Conservation (phyloP, 2,797 vertebrate species). For the Trachurus trachurus region DNA sequence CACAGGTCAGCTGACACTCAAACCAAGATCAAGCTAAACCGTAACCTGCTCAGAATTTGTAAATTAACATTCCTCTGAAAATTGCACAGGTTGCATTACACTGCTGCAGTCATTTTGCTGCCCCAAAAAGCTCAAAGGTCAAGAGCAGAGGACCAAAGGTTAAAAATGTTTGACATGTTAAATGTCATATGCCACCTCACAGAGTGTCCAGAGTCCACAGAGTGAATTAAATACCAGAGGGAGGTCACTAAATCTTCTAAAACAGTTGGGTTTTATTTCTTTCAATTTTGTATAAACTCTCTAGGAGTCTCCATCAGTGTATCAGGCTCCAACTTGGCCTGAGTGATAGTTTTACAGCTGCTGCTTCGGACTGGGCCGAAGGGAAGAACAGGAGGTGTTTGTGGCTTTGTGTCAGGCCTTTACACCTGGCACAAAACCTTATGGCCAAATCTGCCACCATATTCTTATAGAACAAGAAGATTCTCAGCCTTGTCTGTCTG, state of each 20-base stretch:
- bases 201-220: background rate
- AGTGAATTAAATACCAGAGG: background rate
- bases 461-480: background rate
- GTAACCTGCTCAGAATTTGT: background rate
- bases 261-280: background rate
- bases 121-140: constrained; percentile 13
- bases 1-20: background rate
- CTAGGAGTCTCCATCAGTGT: background rate
- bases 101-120: background rate
- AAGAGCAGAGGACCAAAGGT: background rate
- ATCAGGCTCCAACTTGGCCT: background rate
- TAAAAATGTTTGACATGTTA: constrained; percentile 12
- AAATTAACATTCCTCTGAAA: background rate
- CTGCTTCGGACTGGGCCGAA: background rate
- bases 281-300: background rate
- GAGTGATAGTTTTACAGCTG: background rate
- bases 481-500: background rate
- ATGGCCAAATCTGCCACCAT: constrained; percentile 7
- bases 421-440: background rate
- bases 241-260: background rate
- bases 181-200: background rate
- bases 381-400: constrained; percentile 6
- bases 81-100: background rate
- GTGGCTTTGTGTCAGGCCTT: background rate
- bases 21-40: background rate